Conservation (phyloP, 2,888 invertebrate species). For the Cynaeus angustus region DNA sequence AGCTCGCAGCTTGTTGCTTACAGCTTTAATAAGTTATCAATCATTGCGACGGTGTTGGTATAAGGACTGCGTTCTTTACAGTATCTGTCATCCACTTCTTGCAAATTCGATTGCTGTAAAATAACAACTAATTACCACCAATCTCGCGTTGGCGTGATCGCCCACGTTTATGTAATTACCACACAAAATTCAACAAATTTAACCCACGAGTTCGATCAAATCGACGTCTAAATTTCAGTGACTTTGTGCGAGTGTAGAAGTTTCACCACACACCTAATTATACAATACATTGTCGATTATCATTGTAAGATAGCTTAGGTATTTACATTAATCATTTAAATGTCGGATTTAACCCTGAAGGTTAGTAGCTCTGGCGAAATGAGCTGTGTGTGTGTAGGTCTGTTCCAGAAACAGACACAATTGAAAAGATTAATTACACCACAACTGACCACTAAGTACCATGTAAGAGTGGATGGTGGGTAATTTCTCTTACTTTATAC, state of each 20-base stretch:
- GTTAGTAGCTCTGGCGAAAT: slow-evolving; percentile 17
- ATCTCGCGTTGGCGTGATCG: slow-evolving; percentile 16
- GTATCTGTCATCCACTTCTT: slow-evolving; percentile 24
- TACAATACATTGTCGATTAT: slow-evolving; percentile 28
- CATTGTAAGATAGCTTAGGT: slow-evolving; percentile 26
- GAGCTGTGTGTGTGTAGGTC: slow-evolving; percentile 19
- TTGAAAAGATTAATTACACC: slow-evolving; percentile 34
- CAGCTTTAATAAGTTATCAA: slow-evolving; percentile 50
- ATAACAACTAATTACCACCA: slow-evolving; percentile 26
- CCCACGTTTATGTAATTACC: not conserved
- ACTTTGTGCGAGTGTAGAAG: slow-evolving; percentile 6
- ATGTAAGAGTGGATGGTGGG: not conserved
- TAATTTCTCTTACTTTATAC: slow-evolving; percentile 12
- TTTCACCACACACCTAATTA: slow-evolving; percentile 27
- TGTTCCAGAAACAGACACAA: slow-evolving; percentile 29
- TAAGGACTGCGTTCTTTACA: slow-evolving; percentile 11
- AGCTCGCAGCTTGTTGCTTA: slow-evolving; percentile 42
- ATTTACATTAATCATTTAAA: slow-evolving; percentile 28
- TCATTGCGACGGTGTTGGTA: slow-evolving; percentile 35
- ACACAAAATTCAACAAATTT: slow-evolving; percentile 7
- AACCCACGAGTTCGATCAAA: slow-evolving; percentile 16
- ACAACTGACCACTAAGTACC: slow-evolving; percentile 32
- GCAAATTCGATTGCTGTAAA: slow-evolving; percentile 3
- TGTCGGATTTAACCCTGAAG: slow-evolving; percentile 25
- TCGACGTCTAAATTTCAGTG: slow-evolving; percentile 25